Percentiles rank a stretch among this genome's conserved stretches.
Evolutionary conservation across 2,888 invertebrate genomes (phyloP).

Genomic region (Agrotis clavis): DNA sequence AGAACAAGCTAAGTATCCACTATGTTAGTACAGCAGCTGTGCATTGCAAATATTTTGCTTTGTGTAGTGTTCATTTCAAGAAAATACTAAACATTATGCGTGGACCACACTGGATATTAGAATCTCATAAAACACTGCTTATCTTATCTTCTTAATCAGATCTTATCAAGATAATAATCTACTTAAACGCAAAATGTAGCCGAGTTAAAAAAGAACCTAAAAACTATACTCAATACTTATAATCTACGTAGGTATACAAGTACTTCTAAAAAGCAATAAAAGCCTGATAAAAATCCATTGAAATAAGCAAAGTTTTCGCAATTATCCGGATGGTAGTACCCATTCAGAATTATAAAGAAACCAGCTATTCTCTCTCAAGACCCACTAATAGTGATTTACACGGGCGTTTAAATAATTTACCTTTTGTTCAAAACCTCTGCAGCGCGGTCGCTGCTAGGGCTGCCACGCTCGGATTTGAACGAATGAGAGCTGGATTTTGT

Average conservation of each 20-base stretch:
- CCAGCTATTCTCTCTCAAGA: constrained; percentile 45
- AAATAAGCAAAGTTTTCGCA: constrained; percentile 21
- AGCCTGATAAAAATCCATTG: background rate
- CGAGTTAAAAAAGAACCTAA: too few species aligned
- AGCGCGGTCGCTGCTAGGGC: constrained; percentile 40
- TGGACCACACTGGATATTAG: background rate
- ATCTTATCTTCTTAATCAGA: too few species aligned
- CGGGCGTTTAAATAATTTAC: constrained; percentile 57
- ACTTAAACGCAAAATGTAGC: too few species aligned
- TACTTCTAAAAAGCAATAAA: background rate
- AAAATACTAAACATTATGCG: background rate
- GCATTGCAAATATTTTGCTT: background rate
- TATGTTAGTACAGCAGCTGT: background rate
- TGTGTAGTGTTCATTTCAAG: background rate
- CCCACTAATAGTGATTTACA: constrained; percentile 59
- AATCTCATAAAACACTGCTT: background rate
- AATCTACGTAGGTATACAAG: background rate
- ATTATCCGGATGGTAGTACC: constrained; percentile 21
- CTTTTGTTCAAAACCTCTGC: constrained; percentile 57
- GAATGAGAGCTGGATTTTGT: background rate
- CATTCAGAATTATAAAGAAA: constrained; percentile 48
- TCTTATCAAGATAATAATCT: too few species aligned
- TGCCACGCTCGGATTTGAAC: background rate
- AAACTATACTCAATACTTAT: background rate
- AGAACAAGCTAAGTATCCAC: background rate